These are phyloP conservation scores for Saturnia japonica DNA, from an alignment of 2,888 invertebrate species.

Conservation along the genomic window DNA sequence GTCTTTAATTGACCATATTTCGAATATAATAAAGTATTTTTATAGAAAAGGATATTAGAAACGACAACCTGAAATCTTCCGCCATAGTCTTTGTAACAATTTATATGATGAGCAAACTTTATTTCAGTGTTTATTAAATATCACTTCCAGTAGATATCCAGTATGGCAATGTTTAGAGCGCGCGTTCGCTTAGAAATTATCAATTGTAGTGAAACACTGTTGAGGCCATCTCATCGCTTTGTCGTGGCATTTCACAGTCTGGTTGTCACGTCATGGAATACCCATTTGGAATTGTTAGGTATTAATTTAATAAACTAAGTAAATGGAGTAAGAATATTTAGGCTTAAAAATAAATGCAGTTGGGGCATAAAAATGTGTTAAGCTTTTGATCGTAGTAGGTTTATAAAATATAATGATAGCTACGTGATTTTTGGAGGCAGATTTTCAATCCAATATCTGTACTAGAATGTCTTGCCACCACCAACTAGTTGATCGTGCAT, in stretches of 20 bases:
- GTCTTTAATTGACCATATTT: too few species aligned
- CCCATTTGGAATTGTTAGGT: not conserved
- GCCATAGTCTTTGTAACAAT: not conserved
- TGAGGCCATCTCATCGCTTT: conserved; percentile 5
- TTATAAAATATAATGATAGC: too few species aligned
- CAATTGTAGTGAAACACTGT: conserved; percentile 7
- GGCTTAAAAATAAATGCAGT: too few species aligned
- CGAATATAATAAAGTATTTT: not conserved
- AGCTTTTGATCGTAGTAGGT: too few species aligned
- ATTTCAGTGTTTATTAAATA: not conserved
- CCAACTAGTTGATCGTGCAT: too few species aligned
- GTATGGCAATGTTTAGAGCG: not conserved
- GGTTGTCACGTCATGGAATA: conserved; percentile 3
- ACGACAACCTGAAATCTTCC: not conserved
- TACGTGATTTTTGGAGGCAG: too few species aligned
- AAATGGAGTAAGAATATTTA: too few species aligned
- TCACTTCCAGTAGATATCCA: not conserved
- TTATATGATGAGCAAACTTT: not conserved
- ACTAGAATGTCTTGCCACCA: too few species aligned
- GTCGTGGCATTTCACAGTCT: conserved; percentile 7
- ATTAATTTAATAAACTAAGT: not conserved
- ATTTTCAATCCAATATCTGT: too few species aligned
- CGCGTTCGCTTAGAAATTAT: conserved; percentile 6
- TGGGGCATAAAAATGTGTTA: too few species aligned
- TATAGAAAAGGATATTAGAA: not conserved